A percentile compares a stretch with the other conserved stretches of the same genome.
Evolutionary conservation across 2,797 vertebrate genomes (phyloP).

Genomic region (Thripadectes ignobilis): DNA sequence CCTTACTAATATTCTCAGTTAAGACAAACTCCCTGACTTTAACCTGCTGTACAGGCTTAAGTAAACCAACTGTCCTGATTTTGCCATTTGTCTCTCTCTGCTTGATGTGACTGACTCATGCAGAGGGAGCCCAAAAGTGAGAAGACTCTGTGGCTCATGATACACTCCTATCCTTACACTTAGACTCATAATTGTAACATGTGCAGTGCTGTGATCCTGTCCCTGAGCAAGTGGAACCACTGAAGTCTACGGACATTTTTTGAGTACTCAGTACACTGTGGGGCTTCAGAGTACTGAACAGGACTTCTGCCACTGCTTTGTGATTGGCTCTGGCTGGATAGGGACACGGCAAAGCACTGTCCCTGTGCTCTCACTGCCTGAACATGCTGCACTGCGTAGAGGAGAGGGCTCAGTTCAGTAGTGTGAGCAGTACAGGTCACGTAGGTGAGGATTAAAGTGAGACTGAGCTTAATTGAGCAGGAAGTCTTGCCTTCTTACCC

Average conservation of each 20-base stretch:
- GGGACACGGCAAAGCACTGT: not conserved
- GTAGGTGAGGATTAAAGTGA: not conserved
- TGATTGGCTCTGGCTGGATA: not conserved
- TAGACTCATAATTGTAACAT: accelerated
- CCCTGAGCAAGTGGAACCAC: not conserved
- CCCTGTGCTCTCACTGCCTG: not conserved
- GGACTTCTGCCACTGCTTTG: not conserved
- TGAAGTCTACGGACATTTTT: not conserved
- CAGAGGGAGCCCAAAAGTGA: not conserved
- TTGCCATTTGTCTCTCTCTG: not conserved
- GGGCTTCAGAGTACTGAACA: not conserved
- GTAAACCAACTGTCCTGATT: not conserved
- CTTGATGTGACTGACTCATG: not conserved
- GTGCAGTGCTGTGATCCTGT: not conserved
- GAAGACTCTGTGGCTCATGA: accelerated
- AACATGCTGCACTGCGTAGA: not conserved
- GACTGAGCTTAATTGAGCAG: not conserved
- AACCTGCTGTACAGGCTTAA: not conserved
- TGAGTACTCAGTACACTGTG: not conserved
- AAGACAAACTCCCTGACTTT: not conserved
- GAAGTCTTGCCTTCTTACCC: not conserved
- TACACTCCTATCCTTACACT: not conserved
- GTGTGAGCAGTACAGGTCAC: accelerated
- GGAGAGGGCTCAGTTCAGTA: not conserved
- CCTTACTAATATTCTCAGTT: not conserved